These are phyloP conservation scores for Pseudeuparius sepicola DNA, from an alignment of 2,888 invertebrate species.

Conservation along the genomic window DNA sequence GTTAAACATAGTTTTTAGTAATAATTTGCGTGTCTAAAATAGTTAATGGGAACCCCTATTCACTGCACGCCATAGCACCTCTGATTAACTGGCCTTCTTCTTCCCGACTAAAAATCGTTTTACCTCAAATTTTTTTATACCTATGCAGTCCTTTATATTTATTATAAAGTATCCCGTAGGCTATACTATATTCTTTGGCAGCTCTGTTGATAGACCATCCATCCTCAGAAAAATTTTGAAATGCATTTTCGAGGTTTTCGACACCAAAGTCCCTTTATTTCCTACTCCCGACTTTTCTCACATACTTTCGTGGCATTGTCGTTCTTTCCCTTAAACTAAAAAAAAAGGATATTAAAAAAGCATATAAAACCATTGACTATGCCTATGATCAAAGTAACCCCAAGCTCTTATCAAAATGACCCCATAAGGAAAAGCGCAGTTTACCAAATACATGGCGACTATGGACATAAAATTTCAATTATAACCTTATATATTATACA, in stretches of 20 bases:
- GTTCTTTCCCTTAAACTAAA: too few relatives aligned
- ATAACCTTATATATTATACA: too few relatives aligned
- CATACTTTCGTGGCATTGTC: constrained; percentile 2
- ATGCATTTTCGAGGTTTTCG: neutral
- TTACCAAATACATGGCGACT: too few relatives aligned
- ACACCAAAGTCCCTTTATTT: constrained; percentile 2
- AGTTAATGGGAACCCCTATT: neutral
- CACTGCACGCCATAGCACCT: neutral
- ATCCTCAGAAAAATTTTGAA: constrained; percentile 1
- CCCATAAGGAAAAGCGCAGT: too few relatives aligned
- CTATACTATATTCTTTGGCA: constrained; percentile 1
- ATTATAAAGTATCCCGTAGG: constrained; percentile 5
- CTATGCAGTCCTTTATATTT: constrained; percentile 1
- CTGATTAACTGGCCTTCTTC: constrained; percentile 2
- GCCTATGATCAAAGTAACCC: too few relatives aligned
- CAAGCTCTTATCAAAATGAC: too few relatives aligned
- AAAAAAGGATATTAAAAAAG: too few relatives aligned
- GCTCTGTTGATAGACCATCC: neutral
- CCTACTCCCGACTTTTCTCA: neutral
- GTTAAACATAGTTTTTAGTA: constrained; percentile 2
- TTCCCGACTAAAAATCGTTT: neutral
- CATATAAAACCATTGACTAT: too few relatives aligned
- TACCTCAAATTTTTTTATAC: constrained; percentile 1
- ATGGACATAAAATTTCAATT: too few relatives aligned
- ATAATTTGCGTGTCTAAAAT: neutral